Conservation (phyloP, 2,888 invertebrate species). For the Cataglyphis albicans region DNA sequence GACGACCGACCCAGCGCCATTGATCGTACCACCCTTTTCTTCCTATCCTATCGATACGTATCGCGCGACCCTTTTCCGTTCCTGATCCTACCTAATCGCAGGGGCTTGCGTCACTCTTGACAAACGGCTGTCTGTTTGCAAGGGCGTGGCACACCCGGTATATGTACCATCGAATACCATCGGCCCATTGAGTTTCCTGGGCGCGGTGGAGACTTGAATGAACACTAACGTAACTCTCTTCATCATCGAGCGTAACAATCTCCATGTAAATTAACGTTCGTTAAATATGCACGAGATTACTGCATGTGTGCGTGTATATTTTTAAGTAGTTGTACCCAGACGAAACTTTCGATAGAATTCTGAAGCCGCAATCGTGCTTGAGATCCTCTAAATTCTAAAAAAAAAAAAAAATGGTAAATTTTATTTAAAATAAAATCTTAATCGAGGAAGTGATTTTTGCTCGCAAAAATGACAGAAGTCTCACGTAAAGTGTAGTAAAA, state of each 20-base stretch:
- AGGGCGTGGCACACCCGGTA: constrained; percentile 72
- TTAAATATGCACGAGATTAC: constrained; percentile 17
- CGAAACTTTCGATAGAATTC: background rate
- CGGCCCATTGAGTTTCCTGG: constrained; percentile 72
- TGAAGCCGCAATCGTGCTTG: background rate
- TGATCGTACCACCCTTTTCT: constrained; percentile 48
- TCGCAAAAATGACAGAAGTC: background rate
- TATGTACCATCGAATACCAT: constrained; percentile 37
- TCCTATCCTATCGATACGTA: constrained; percentile 53
- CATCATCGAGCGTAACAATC: constrained; percentile 37
- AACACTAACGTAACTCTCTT: constrained; percentile 58
- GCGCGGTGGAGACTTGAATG: constrained; percentile 74
- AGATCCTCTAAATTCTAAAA: background rate
- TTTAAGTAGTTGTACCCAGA: background rate
- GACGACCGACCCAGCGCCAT: constrained; percentile 43
- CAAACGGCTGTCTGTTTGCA: constrained; percentile 72
- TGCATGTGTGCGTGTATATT: background rate
- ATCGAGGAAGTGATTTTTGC: background rate
- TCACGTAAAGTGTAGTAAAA: background rate
- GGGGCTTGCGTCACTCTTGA: constrained; percentile 66
- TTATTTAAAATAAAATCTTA: background rate
- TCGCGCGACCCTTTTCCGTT: constrained; percentile 53
- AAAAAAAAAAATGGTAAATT: constrained; percentile 12
- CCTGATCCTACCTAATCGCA: constrained; percentile 68
- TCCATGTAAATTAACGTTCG: constrained; percentile 18